phyloP scores from a whole-genome alignment of 2,888 invertebrate genomes.

The Pterostichus madidus region DNA sequence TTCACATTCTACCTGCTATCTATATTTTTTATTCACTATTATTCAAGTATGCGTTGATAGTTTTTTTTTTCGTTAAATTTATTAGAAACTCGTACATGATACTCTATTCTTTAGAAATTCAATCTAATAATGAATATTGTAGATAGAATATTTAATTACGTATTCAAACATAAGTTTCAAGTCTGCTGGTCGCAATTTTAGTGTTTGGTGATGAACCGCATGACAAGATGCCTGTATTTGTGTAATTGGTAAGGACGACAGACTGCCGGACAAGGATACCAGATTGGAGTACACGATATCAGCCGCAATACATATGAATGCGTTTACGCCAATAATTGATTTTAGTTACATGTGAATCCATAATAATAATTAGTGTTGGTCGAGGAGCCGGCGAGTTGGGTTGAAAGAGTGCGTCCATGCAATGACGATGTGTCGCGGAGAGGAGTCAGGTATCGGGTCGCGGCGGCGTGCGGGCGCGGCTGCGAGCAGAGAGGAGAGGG shows the following conservation, averaged over 20 bases:
- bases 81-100: no score
- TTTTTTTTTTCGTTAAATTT: no score
- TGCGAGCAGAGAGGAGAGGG: slow-evolving; percentile 26
- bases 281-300: neutral
- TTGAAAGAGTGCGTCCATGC: slow-evolving; percentile 54
- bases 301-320: neutral
- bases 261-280: neutral
- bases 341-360: slow-evolving; percentile 70
- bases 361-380: slow-evolving; percentile 69
- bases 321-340: slow-evolving; percentile 69
- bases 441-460: slow-evolving; percentile 41
- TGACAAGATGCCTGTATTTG: slow-evolving; percentile 25
- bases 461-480: slow-evolving; percentile 22
- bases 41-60: no score
- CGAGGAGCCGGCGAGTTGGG: slow-evolving; percentile 65
- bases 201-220: neutral
- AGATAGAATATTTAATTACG: neutral
- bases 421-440: neutral
- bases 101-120: no score
- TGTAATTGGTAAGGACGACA: slow-evolving; percentile 18
- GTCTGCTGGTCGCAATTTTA: neutral
- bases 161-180: neutral
- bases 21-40: no score
- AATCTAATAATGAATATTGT: no score
- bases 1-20: no score